phyloP scores from a whole-genome alignment of 2,113 vertebrate genomes.

The Arenaria interpres region DNA sequence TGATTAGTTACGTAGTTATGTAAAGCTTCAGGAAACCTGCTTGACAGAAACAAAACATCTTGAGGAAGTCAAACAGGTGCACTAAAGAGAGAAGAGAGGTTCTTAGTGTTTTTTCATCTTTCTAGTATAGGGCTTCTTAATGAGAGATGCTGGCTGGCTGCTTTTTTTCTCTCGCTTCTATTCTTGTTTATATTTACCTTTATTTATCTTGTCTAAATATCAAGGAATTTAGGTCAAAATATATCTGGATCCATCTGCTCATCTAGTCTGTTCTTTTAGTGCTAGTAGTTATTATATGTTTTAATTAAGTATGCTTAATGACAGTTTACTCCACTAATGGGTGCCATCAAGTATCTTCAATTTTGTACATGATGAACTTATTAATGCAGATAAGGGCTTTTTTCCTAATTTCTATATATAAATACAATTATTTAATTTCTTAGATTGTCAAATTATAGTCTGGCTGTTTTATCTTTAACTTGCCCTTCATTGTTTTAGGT shows the following conservation, averaged over 20 bases:
- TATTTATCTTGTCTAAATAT: conserved; percentile 36
- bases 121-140: not conserved
- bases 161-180: not conserved
- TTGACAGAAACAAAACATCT: not conserved
- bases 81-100: not conserved
- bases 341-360: not conserved
- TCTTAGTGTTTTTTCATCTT: not conserved
- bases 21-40: not conserved
- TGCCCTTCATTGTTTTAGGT: not conserved
- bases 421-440: not conserved
- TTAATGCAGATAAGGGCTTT: not conserved
- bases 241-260: conserved; percentile 49
- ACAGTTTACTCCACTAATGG: not conserved
- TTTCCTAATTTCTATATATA: not conserved
- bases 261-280: conserved; percentile 61
- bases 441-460: not conserved
- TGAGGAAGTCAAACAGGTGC: not conserved
- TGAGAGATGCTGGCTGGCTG: not conserved
- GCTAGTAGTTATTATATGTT: conserved; percentile 16
- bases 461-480: not conserved
- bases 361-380: not conserved
- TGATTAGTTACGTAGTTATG: not conserved
- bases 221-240: conserved; percentile 49
- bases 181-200: conserved; percentile 63
- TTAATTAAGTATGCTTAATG: conserved; percentile 29